Evolutionary conservation across 2,797 vertebrate genomes (phyloP).

Genomic region (Sebastes goodei): DNA sequence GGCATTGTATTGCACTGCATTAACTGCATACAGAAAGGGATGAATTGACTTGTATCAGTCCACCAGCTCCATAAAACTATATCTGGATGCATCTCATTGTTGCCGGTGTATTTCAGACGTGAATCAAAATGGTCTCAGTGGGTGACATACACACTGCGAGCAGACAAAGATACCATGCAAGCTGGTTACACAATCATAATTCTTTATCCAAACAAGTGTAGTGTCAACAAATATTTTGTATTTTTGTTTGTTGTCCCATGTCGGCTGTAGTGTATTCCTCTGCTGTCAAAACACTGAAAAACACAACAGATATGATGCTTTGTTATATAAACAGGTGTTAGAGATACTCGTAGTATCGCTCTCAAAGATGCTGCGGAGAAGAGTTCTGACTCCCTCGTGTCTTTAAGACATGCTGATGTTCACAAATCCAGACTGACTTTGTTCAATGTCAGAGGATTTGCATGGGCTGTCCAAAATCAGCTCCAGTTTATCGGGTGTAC

Average conservation of each 20-base stretch:
- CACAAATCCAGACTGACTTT: constrained; percentile 56
- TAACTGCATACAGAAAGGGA: constrained; percentile 8
- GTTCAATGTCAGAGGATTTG: constrained; percentile 42
- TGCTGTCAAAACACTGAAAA: constrained; percentile 18
- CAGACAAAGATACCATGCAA: constrained; percentile 43
- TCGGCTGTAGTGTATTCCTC: constrained; percentile 19
- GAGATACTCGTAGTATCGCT: background rate
- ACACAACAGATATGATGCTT: constrained; percentile 2
- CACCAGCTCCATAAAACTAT: constrained; percentile 43
- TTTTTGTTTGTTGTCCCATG: constrained; percentile 22
- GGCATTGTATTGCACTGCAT: constrained; percentile 24
- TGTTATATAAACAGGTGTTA: constrained; percentile 27
- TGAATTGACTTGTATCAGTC: constrained; percentile 22
- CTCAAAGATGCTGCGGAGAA: constrained; percentile 10
- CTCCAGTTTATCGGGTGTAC: constrained; percentile 27
- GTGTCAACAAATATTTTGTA: constrained; percentile 40
- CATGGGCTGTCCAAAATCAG: constrained; percentile 15
- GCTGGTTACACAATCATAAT: constrained; percentile 55
- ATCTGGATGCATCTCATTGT: constrained; percentile 31
- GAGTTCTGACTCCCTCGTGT: constrained; percentile 16
- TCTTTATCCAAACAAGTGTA: constrained; percentile 54
- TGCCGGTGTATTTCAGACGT: constrained; percentile 30
- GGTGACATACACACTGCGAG: constrained; percentile 18
- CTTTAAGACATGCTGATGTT: constrained; percentile 47
- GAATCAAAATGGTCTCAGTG: constrained; percentile 39